Evolutionary conservation across 2,113 vertebrate genomes (phyloP).

Genomic region (Toxostoma redivivum): DNA sequence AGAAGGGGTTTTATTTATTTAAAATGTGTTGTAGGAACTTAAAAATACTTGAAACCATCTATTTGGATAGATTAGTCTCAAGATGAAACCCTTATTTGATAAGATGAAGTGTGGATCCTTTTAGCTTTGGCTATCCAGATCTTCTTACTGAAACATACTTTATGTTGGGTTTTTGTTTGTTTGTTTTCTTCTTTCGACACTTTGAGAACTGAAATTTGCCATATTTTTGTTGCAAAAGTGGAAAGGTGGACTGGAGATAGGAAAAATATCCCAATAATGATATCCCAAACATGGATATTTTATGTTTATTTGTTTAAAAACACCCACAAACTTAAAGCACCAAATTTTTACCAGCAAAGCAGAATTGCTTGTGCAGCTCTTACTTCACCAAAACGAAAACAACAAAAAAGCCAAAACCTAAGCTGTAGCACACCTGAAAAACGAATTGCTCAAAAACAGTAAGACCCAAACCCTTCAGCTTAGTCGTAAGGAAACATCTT

Average conservation of each 20-base stretch:
- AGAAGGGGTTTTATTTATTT: not conserved
- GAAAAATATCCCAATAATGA: not conserved
- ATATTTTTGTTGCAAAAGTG: not conserved
- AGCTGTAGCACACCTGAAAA: not conserved
- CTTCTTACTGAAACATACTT: not conserved
- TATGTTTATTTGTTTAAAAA: not conserved
- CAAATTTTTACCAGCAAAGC: not conserved
- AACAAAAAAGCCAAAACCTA: not conserved
- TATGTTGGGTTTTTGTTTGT: fast-evolving
- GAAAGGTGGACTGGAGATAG: fast-evolving
- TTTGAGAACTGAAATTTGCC: not conserved
- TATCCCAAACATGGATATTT: not conserved
- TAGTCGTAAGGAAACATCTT: not conserved
- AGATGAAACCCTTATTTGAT: not conserved
- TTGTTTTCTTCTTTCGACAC: not conserved
- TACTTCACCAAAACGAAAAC: not conserved
- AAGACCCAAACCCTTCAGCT: not conserved
- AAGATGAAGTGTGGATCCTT: not conserved
- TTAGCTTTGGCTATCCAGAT: not conserved
- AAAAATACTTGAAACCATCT: not conserved
- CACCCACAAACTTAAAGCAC: not conserved
- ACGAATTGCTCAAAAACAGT: not conserved
- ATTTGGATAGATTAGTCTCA: not conserved
- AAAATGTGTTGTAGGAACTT: not conserved
- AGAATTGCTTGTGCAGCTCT: not conserved